Conservation (phyloP, 1,140 invertebrate genomes). For the Brachionus rubens region DNA sequence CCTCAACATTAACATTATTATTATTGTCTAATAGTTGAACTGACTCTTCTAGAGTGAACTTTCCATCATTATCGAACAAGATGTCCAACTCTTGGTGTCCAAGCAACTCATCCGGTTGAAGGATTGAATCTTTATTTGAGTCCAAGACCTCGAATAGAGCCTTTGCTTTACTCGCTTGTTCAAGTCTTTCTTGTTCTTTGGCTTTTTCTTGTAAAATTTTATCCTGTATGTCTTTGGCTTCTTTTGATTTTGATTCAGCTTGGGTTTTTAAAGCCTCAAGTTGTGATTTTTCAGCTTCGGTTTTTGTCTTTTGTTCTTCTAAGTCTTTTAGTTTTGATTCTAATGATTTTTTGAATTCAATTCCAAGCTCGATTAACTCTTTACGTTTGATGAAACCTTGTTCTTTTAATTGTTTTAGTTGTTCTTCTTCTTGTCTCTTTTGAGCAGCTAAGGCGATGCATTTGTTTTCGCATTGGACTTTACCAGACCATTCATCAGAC, state of each 20-base stretch:
- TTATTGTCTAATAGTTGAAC: slow-evolving; percentile 31
- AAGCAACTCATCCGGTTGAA: slow-evolving; percentile 10
- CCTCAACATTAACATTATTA: not conserved
- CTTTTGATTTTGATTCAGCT: slow-evolving; percentile 30
- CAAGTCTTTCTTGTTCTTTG: slow-evolving; percentile 55
- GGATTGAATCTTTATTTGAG: not conserved
- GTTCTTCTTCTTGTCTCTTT: slow-evolving; percentile 73
- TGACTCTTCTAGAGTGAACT: slow-evolving; percentile 36
- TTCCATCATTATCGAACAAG: slow-evolving; percentile 43
- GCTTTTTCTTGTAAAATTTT: slow-evolving; percentile 58
- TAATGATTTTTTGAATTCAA: slow-evolving; percentile 33
- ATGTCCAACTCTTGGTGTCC: slow-evolving; percentile 3
- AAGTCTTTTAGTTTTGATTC: slow-evolving; percentile 25
- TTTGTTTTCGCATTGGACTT: slow-evolving; percentile 49
- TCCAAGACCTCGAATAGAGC: slow-evolving; percentile 30
- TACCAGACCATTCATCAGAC: slow-evolving; percentile 72
- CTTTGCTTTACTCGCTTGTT: slow-evolving; percentile 50
- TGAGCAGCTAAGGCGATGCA: slow-evolving; percentile 72
- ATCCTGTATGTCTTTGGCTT: slow-evolving; percentile 50
- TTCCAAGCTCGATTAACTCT: slow-evolving; percentile 73
- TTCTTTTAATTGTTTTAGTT: slow-evolving; percentile 69
- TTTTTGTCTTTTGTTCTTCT: slow-evolving; percentile 16
- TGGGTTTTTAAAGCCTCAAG: slow-evolving; percentile 14
- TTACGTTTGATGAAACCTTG: slow-evolving; percentile 73
- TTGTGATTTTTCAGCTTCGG: not conserved